phyloP scores from a whole-genome alignment of 2,888 invertebrate genomes.

The Priocnemis perturbator region DNA sequence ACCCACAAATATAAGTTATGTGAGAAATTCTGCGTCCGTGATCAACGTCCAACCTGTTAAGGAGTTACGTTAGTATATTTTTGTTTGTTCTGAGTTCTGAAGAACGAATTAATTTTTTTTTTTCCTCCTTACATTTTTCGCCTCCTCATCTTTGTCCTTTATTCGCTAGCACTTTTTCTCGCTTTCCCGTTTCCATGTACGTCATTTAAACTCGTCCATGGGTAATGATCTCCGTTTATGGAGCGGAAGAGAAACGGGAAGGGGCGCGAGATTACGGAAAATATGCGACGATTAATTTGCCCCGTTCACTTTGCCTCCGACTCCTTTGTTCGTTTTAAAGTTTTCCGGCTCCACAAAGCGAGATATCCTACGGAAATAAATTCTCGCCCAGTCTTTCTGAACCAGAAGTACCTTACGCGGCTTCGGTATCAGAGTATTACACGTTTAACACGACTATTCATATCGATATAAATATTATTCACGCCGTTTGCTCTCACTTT shows the following conservation, averaged over 20 bases:
- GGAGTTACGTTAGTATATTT: too few species aligned
- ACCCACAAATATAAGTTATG: too few species aligned
- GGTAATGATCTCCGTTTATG: slow-evolving; percentile 1
- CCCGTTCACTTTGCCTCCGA: slow-evolving; percentile 2
- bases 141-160: too few species aligned
- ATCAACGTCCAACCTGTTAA: too few species aligned
- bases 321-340: neutral
- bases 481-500: too few species aligned
- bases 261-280: slow-evolving; percentile 1
- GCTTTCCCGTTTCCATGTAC: neutral
- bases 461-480: too few species aligned
- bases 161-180: neutral
- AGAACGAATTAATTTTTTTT: too few species aligned
- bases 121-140: too few species aligned
- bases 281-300: slow-evolving; percentile 4
- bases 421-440: too few species aligned
- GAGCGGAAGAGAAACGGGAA: neutral
- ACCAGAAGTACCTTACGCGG: neutral
- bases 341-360: slow-evolving; percentile 5
- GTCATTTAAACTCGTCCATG: neutral
- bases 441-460: too few species aligned
- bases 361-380: neutral
- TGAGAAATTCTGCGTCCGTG: too few species aligned
- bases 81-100: too few species aligned
- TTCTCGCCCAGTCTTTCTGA: neutral